Evolutionary conservation across 2,888 invertebrate species (phyloP).

Genomic region (Acleris holmiana): DNA sequence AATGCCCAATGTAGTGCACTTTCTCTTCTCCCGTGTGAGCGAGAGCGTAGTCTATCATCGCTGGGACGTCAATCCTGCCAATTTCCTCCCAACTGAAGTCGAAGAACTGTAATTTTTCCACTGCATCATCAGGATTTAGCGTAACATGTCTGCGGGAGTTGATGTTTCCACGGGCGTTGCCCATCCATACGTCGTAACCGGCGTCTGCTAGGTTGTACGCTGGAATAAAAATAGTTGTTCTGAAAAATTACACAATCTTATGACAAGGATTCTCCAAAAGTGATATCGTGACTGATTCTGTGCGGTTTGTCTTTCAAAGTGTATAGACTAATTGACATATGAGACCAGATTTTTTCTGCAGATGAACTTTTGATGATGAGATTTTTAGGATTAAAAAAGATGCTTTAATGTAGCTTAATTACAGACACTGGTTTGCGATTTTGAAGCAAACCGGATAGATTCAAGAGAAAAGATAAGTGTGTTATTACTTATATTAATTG

Average conservation of each 20-base stretch:
- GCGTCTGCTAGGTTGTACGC: conserved; percentile 75
- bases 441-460: no score
- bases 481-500: no score
- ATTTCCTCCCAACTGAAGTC: conserved; percentile 48
- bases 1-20: conserved; percentile 48
- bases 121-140: conserved; percentile 34
- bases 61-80: conserved; percentile 41
- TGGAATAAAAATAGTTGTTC: conserved; percentile 18
- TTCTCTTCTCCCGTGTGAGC: conserved; percentile 37
- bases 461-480: no score
- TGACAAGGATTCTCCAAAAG: no score
- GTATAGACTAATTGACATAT: no score
- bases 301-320: no score
- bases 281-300: no score
- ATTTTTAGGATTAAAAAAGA: no score
- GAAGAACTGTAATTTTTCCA: conserved; percentile 41
- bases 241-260: background rate
- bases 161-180: conserved; percentile 88
- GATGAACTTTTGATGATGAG: no score
- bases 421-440: no score
- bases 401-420: no score
- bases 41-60: conserved; percentile 43
- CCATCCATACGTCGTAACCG: conserved; percentile 88
- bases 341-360: no score
- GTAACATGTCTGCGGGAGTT: conserved; percentile 63